These are phyloP conservation scores for Lasioglossum leucozonium DNA, from an alignment of 2,888 invertebrate species.

Conservation along the genomic window DNA sequence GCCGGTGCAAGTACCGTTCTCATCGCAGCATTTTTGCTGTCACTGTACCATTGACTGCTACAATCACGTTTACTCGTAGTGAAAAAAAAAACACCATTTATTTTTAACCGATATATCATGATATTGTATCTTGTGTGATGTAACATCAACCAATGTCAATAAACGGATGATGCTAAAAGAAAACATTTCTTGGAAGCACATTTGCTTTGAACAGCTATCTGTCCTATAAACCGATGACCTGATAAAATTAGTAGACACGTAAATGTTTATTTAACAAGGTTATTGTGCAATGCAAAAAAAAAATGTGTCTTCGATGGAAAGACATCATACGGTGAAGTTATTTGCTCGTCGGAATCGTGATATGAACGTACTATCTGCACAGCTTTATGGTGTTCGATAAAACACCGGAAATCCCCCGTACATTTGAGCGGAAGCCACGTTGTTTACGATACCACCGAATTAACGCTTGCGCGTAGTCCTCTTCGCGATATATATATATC, in stretches of 20 bases:
- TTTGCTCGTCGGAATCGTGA: conserved; percentile 31
- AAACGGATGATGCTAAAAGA: neutral
- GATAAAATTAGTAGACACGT: neutral
- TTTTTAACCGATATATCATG: neutral
- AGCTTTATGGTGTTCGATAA: conserved; percentile 50
- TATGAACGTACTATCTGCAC: conserved; percentile 7
- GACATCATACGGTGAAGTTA: conserved; percentile 30
- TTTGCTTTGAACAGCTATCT: too few relatives aligned
- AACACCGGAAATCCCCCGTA: conserved; percentile 49
- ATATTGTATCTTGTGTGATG: neutral
- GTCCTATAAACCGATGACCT: neutral
- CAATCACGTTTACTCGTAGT: conserved; percentile 21
- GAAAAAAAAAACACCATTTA: neutral
- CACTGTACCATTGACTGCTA: conserved; percentile 50
- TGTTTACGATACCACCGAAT: conserved; percentile 56
- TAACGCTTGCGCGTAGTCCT: conserved; percentile 42
- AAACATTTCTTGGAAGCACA: neutral
- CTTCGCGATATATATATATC: conserved; percentile 38
- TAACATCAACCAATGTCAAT: neutral
- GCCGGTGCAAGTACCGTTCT: conserved; percentile 53
- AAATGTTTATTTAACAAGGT: neutral
- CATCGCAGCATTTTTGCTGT: conserved; percentile 24
- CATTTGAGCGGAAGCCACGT: conserved; percentile 37
- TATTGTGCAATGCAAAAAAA: neutral
- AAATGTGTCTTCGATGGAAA: neutral